These are phyloP conservation scores for Oegoconia quadripuncta DNA, from an alignment of 2,888 invertebrate genomes.

Conservation along the genomic window DNA sequence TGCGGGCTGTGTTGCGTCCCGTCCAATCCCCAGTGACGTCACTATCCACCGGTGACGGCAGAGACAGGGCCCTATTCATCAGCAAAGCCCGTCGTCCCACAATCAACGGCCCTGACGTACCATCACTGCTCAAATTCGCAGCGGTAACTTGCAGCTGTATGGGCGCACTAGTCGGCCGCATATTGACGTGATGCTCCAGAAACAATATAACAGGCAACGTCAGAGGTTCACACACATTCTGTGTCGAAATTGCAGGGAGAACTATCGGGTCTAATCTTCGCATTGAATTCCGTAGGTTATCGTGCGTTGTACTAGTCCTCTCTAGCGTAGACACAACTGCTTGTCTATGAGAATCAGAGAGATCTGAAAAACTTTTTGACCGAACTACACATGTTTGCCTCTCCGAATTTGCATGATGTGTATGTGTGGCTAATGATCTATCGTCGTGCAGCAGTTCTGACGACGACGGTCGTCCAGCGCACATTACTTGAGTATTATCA, in stretches of 20 bases:
- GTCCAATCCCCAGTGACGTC: conserved; percentile 65
- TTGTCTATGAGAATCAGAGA: conserved; percentile 47
- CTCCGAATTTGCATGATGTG: conserved; percentile 33
- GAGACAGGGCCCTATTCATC: conserved; percentile 64
- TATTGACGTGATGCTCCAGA: conserved; percentile 66
- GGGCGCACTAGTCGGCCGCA: conserved; percentile 69
- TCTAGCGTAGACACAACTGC: conserved; percentile 45
- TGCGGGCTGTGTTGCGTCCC: conserved; percentile 54
- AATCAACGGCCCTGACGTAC: conserved; percentile 63
- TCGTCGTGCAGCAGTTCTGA: conserved; percentile 39
- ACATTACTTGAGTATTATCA: conserved; percentile 62
- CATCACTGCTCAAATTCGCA: conserved; percentile 63
- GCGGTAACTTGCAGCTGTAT: conserved; percentile 71
- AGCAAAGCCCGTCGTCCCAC: conserved; percentile 63
- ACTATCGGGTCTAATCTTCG: conserved; percentile 67
- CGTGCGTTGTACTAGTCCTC: conserved; percentile 51
- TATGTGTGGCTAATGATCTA: conserved; percentile 36
- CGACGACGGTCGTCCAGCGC: conserved; percentile 36
- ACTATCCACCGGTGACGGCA: conserved; percentile 67
- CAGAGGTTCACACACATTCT: conserved; percentile 55
- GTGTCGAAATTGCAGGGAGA: conserved; percentile 55
- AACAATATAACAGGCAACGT: conserved; percentile 71
- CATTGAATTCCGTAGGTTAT: conserved; percentile 66
- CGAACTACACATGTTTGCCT: no score
- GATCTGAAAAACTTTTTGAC: conserved; percentile 66